Evolutionary conservation across 2,113 vertebrate species (phyloP).

Genomic region (Gobiocypris rarus): DNA sequence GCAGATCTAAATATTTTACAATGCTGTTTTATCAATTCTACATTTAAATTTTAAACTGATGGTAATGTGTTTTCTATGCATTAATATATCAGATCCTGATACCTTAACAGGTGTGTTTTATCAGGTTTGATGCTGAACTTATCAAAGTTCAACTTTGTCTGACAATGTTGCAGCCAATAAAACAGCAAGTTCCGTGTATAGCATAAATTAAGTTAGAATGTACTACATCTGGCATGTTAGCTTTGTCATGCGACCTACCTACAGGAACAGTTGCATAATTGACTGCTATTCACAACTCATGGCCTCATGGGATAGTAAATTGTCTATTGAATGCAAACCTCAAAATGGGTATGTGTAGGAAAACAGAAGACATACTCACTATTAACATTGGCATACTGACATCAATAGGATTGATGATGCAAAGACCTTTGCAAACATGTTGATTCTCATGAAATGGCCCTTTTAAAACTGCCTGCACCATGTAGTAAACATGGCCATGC

Average conservation of each 20-base stretch:
- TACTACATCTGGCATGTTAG: background rate
- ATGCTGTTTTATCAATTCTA: too few species aligned
- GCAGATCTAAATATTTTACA: too few species aligned
- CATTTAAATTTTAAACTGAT: too few species aligned
- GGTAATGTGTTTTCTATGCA: too few species aligned
- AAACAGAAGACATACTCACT: constrained; percentile 67
- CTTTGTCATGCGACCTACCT: background rate
- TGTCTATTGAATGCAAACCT: too few species aligned
- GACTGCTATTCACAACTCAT: too few species aligned
- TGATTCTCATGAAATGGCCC: constrained; percentile 72
- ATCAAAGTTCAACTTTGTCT: too few species aligned
- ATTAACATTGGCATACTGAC: constrained; percentile 80
- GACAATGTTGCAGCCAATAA: too few species aligned
- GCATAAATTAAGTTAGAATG: background rate
- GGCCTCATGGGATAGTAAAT: too few species aligned
- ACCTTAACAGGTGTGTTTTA: too few species aligned
- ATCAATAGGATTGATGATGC: constrained; percentile 79
- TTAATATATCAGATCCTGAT: too few species aligned
- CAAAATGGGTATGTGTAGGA: background rate
- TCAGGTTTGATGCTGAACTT: too few species aligned
- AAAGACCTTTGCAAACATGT: constrained; percentile 76
- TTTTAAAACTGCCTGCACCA: constrained; percentile 76
- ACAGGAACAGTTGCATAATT: background rate
- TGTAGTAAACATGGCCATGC: constrained; percentile 80
- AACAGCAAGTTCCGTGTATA: background rate